Evolutionary conservation across 2,113 vertebrate species (phyloP), one percentile per base, ranked within the genome.

Genomic region (Calcarius ornatus): DNA sequence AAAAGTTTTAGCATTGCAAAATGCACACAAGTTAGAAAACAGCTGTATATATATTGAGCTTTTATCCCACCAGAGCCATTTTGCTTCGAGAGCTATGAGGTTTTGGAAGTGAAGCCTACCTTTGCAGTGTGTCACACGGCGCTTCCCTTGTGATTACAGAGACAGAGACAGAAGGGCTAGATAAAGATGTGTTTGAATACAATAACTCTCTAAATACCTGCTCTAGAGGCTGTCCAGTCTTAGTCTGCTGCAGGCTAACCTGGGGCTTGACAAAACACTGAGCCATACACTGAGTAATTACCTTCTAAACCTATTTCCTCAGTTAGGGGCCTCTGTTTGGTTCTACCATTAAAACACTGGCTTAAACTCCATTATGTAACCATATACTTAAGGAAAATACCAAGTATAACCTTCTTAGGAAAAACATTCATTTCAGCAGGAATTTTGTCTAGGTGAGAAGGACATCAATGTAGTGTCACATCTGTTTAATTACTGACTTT

Each of bases 41-140:
- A 91, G 83, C 72, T 73, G 72, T 75, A 79, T 30, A 76, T 24
- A 25, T 33, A 68, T 47, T 20, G 38, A 61, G 81, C 31, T 96
- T 94, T 96, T 73, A 96, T 48, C 60, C 92, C 92, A 78, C 10
- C 91, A 95, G 95, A 56, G 85, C 70, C 83, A 64, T 91, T 85
- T 80, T 92, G 97, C 97, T 94, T 97, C 96, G 98, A 98, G 97
- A 98, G 98, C 94, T 97, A 94, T 83, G 93, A 96, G 97, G 97
- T 95, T 94, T 96, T 83, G 86, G 95, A 94, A 95, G 47, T 93
- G 97, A 97, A 72, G 97, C 99, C 98, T 99, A 99, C 99, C 99
- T 99, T 99, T 99, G 98, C 99, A 99, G 98, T 99, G 99, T 33
- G 98, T 99, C 99, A 99, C 99, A 93, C 99, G 99, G 94, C 99